Conservation (phyloP, 37 sponge, comb jelly and placozoan species). For the Beroe forskalii region DNA sequence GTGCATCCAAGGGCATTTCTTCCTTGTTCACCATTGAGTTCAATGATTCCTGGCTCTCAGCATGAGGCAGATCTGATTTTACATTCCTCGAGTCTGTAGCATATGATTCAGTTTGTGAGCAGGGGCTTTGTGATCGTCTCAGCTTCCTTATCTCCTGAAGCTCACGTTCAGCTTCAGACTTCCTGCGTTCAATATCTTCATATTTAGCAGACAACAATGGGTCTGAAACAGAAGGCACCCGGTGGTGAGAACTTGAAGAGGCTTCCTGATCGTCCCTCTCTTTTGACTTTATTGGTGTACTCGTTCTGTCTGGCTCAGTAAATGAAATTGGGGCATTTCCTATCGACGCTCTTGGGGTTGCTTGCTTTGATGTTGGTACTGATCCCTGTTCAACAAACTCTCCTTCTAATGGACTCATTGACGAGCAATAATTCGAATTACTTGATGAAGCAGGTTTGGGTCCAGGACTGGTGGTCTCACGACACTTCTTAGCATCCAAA, state of each 20-base stretch:
- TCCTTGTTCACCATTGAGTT: not conserved
- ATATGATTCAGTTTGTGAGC: conserved; percentile 7
- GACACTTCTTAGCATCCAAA: conserved; percentile 8
- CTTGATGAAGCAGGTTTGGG: not conserved
- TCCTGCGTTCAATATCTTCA: conserved; percentile 60
- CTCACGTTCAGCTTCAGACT: conserved; percentile 50
- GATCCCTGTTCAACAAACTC: conserved; percentile 25
- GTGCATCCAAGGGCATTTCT: conserved; percentile 35
- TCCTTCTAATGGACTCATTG: conserved; percentile 39
- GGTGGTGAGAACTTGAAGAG: not conserved
- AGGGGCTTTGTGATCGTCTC: conserved; percentile 36
- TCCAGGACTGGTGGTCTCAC: not conserved
- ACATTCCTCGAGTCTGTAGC: conserved; percentile 62
- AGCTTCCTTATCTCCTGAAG: conserved; percentile 2
- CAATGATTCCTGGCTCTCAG: conserved; percentile 15
- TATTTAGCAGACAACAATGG: conserved; percentile 40
- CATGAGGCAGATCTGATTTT: conserved; percentile 15
- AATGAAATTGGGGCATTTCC: conserved; percentile 48
- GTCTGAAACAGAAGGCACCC: not conserved
- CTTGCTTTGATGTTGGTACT: conserved; percentile 58
- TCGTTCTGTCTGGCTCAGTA: conserved; percentile 24
- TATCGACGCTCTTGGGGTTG: conserved; percentile 29
- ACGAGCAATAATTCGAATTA: conserved; percentile 32
- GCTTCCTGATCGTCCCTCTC: not conserved
- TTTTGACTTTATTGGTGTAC: conserved; percentile 30